phyloP scores from a whole-genome alignment of 1,140 invertebrate species.

The Pissodes strobi region DNA sequence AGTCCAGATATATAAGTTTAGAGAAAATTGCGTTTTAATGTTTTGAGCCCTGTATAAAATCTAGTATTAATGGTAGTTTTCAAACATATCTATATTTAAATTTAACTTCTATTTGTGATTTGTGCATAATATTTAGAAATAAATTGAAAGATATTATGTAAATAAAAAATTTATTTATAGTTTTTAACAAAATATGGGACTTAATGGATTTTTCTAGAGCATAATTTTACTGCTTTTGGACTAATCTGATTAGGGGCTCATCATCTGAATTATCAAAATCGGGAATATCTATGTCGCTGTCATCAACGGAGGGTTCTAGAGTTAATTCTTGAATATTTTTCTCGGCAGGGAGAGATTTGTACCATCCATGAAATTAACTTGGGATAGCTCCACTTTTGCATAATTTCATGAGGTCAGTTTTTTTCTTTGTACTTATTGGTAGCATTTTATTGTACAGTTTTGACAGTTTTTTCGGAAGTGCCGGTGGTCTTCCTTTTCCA shows the following conservation, averaged over 20 bases:
- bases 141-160: too few species aligned
- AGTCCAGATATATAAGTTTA: too few species aligned
- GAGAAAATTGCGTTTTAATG: too few species aligned
- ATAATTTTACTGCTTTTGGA: background rate
- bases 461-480: too few species aligned
- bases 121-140: conserved; percentile 46
- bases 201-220: background rate
- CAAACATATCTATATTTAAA: too few species aligned
- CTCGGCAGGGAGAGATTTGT: too few species aligned
- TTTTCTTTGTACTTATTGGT: conserved; percentile 8
- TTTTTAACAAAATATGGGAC: too few species aligned
- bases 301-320: too few species aligned
- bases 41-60: too few species aligned
- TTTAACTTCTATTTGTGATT: too few species aligned
- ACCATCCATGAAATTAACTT: background rate
- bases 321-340: background rate
- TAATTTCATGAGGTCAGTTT: background rate
- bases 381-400: conserved; percentile 4
- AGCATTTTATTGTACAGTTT: too few species aligned
- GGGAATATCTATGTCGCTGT: background rate
- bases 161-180: background rate
- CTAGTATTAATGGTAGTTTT: too few species aligned
- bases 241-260: background rate
- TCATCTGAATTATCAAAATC: background rate
- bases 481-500: conserved; percentile 1